Percentiles rank a stretch among this genome's conserved stretches.
phyloP scores from a whole-genome alignment of 2,888 invertebrate species.

The Prosopocoilus inquinatus region DNA sequence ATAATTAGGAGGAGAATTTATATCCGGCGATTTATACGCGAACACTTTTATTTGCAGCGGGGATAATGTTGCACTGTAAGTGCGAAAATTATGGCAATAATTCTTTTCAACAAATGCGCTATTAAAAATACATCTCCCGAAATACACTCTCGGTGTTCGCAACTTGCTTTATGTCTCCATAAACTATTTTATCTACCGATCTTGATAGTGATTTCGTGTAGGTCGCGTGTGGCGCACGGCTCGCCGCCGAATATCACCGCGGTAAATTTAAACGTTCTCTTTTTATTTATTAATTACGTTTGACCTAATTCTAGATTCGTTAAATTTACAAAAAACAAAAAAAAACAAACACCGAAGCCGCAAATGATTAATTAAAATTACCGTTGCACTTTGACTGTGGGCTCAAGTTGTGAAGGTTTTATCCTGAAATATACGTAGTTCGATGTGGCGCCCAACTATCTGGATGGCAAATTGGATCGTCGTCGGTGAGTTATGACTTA shows the following conservation, averaged over 20 bases:
- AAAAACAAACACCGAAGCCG: no score
- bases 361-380: no score
- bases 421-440: no score
- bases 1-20: no score
- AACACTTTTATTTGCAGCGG: neutral
- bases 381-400: no score
- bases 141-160: slow-evolving; percentile 7
- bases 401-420: no score
- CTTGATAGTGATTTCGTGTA: slow-evolving; percentile 18
- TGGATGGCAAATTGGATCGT: no score
- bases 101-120: slow-evolving; percentile 5
- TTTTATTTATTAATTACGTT: no score
- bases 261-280: slow-evolving; percentile 19
- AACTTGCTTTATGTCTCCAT: slow-evolving; percentile 12
- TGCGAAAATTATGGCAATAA: slow-evolving; percentile 5
- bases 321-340: no score
- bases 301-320: slow-evolving; percentile 8
- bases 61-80: neutral
- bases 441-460: no score
- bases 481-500: no score
- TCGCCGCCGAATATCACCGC: slow-evolving; percentile 14
- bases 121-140: slow-evolving; percentile 4
- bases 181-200: slow-evolving; percentile 17
- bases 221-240: slow-evolving; percentile 5
- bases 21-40: neutral